Base-by-base conservation (phyloP, 2,113 vertebrate species). In the Hippocampus comes region DNA sequence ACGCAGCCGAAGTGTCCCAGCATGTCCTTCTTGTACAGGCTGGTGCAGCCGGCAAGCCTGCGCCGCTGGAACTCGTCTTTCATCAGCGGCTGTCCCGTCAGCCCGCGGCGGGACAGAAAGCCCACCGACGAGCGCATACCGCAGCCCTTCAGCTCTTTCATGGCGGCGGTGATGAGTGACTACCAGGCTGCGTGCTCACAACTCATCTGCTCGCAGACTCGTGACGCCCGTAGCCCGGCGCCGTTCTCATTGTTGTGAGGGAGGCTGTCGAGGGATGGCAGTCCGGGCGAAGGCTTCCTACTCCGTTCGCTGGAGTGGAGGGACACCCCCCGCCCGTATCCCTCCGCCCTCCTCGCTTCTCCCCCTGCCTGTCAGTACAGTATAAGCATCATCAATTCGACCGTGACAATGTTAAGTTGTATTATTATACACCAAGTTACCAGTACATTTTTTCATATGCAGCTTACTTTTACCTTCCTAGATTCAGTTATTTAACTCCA, bases 1-100 rank as follows among this genome's bases (percentile, higher is more conserved):
- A 99, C 97, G 89, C 97, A 99, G 87, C 97, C 96, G 90, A 97
- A 99, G 90, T 99, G 97, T 63, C 96, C 97, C 78, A 97, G 94
- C 90, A 98, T 94, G 84, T 98, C 96, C 89, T 95, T 96, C 92
- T 95, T 96, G 92, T 92, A 99, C 87, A 99, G 95, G 89, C 95
- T 97, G 77, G 92, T 94, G 92, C 96, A 98, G 85, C 94, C 95
- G 46, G 93, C 93, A 89, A 97, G 90, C 88, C 97, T 92, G 82
- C 94, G 93, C 75, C 97, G 88, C 95, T 98, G 97, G 88, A 97
- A 98, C 78, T 97, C 95, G 73, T 97, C 95, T 92, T 95, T 97
- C 91, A 98, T 91, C 80, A 97, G 92, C 81, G 94, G 93, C 90
- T 95, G 93, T 68, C 95, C 95, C 77, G 90, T 93, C 80, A 97